phyloP scores from a whole-genome alignment of 1,140 invertebrate species.

The Gonioctena quinquepunctata region DNA sequence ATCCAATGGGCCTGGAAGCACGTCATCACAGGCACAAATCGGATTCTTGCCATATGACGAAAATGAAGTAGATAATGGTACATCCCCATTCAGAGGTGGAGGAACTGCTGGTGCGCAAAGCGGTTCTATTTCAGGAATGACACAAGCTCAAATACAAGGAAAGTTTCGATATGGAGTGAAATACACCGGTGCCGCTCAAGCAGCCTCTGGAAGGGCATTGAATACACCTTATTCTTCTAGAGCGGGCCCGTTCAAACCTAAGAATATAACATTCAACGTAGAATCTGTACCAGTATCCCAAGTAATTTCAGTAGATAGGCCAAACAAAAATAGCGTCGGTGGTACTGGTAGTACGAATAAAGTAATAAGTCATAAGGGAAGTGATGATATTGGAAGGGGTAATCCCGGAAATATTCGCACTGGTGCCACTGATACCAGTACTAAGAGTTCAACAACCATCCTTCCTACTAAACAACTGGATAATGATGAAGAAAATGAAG shows the following conservation, averaged over 20 bases:
- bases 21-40: conserved; percentile 84
- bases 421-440: neutral
- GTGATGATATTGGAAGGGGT: too few species aligned
- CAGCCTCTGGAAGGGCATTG: conserved; percentile 70
- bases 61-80: conserved; percentile 57
- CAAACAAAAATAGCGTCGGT: neutral
- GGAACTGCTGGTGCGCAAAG: conserved; percentile 78
- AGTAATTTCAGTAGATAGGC: neutral
- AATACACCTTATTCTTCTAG: conserved; percentile 25
- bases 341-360: neutral
- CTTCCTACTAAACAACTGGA: neutral
- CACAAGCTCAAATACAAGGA: conserved; percentile 78
- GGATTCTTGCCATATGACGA: conserved; percentile 77
- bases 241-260: conserved; percentile 35
- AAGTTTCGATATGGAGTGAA: conserved; percentile 77
- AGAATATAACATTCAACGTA: conserved; percentile 29
- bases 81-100: conserved; percentile 68
- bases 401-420: neutral
- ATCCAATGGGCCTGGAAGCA: conserved; percentile 78
- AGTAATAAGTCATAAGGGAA: too few species aligned
- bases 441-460: neutral
- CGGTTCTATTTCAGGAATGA: conserved; percentile 71
- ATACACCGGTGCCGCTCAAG: conserved; percentile 79
- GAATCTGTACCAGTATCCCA: neutral
- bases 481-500: conserved; percentile 33